phyloP scores from a whole-genome alignment of 2,888 invertebrate species.

The Brachyopa scutellaris region DNA sequence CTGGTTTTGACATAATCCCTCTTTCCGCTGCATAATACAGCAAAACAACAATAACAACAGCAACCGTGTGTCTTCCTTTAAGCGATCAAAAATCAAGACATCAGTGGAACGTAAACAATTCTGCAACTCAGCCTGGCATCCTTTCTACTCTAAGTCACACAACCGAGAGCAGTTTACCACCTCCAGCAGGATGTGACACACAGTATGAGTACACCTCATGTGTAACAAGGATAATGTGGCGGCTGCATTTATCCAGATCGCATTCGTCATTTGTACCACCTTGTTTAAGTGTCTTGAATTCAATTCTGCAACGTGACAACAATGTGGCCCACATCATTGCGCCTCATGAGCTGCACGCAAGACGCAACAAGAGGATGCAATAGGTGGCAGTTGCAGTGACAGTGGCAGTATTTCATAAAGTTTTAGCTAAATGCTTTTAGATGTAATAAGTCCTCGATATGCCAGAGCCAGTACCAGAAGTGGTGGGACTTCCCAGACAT shows the following conservation, averaged over 20 bases:
- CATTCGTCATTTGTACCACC: slow-evolving; percentile 68
- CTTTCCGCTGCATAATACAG: neutral
- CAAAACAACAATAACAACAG: neutral
- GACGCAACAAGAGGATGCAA: slow-evolving; percentile 53
- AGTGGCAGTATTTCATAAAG: slow-evolving; percentile 32
- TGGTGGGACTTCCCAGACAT: slow-evolving; percentile 46
- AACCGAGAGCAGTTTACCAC: slow-evolving; percentile 30
- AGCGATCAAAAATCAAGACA: slow-evolving; percentile 17
- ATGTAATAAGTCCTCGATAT: slow-evolving; percentile 59
- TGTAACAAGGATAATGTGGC: slow-evolving; percentile 66
- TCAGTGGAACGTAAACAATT: slow-evolving; percentile 11
- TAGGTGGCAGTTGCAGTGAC: neutral
- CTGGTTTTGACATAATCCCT: neutral
- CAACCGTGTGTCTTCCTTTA: neutral
- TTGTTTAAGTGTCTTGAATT: slow-evolving; percentile 67
- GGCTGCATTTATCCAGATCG: slow-evolving; percentile 66
- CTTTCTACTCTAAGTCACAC: slow-evolving; percentile 5
- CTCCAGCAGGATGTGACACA: neutral
- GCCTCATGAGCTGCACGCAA: slow-evolving; percentile 56
- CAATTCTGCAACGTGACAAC: slow-evolving; percentile 67
- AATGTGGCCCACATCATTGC: slow-evolving; percentile 16
- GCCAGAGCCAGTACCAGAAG: slow-evolving; percentile 38
- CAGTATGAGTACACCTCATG: slow-evolving; percentile 7
- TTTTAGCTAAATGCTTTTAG: slow-evolving; percentile 66
- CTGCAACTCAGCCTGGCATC: slow-evolving; percentile 10